Evolutionary conservation across 2,888 invertebrate genomes (phyloP).

Genomic region (Callosobruchus maculatus): DNA sequence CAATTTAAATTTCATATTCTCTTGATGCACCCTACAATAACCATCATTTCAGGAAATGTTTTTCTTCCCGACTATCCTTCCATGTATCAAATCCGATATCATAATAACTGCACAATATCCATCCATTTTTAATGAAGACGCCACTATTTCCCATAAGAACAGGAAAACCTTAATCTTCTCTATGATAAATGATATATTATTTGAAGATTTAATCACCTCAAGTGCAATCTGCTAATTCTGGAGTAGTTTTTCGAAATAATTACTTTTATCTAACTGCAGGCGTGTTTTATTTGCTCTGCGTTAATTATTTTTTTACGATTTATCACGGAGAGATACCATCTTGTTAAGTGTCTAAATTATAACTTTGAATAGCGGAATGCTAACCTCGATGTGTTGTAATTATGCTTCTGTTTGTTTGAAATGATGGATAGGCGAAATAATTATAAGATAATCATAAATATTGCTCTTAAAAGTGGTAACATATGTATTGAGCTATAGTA

Average conservation of each 20-base stretch:
- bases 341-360: neutral
- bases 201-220: neutral
- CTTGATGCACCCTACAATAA: too few species aligned
- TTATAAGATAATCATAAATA: neutral
- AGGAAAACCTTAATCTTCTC: neutral
- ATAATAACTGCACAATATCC: neutral
- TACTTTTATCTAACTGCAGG: neutral
- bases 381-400: neutral
- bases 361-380: neutral
- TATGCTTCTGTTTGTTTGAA: neutral
- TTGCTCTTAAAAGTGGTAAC: neutral
- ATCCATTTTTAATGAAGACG: neutral
- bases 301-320: neutral
- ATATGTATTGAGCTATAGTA: neutral
- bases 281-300: neutral
- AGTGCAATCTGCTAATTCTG: neutral
- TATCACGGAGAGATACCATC: neutral
- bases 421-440: neutral
- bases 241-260: neutral
- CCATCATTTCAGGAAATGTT: too few species aligned
- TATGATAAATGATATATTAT: neutral
- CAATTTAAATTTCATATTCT: too few species aligned
- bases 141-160: neutral
- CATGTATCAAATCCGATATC: neutral
- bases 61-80: neutral